These are phyloP conservation scores for Sinocyclocheilus rhinocerous DNA, from an alignment of 2,113 vertebrate genomes.

Conservation along the genomic window DNA sequence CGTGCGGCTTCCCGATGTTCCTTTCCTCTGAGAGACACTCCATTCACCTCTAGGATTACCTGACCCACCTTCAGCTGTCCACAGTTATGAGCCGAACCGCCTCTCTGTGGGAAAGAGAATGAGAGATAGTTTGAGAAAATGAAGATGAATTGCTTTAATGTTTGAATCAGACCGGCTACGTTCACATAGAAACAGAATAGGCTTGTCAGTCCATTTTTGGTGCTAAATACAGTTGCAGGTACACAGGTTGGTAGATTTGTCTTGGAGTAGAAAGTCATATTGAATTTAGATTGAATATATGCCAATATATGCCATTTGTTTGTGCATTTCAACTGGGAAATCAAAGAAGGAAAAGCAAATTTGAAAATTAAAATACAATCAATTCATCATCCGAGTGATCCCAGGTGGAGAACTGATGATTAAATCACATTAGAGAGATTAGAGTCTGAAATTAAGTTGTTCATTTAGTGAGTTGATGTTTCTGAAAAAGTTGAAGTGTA, in stretches of 20 bases:
- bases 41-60: conserved; percentile 95
- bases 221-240: neutral
- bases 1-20: conserved; percentile 92
- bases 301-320: neutral
- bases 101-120: conserved; percentile 78
- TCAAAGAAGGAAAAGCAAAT: neutral
- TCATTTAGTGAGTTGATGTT: neutral
- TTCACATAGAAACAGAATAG: neutral
- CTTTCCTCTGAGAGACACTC: conserved; percentile 83
- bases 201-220: neutral
- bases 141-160: neutral
- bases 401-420: neutral
- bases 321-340: conserved; percentile 14
- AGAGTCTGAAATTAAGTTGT: neutral
- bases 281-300: neutral
- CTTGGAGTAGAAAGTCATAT: neutral
- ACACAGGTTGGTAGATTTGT: neutral
- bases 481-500: neutral
- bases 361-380: neutral
- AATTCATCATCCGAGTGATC: neutral
- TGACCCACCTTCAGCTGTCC: conserved; percentile 96
- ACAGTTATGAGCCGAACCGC: conserved; percentile 93
- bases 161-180: neutral
- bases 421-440: neutral
- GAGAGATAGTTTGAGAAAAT: neutral